Percentiles rank a stretch among this genome's conserved stretches.
phyloP scores from a whole-genome alignment of 1,140 invertebrate genomes.

The Apis dorsata region DNA sequence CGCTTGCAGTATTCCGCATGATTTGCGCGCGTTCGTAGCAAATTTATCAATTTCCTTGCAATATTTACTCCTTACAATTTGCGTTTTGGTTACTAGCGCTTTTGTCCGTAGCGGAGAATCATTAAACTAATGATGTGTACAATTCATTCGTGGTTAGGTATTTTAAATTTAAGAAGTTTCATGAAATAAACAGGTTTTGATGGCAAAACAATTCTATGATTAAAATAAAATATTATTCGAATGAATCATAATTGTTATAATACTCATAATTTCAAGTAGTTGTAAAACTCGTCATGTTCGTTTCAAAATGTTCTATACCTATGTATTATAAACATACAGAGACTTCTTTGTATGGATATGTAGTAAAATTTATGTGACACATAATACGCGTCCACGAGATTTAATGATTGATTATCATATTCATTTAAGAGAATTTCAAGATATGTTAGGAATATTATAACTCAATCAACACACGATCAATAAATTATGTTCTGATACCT shows the following conservation, averaged over 20 bases:
- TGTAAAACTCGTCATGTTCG: not conserved
- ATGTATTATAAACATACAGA: not conserved
- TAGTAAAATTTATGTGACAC: not conserved
- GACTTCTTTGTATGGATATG: not conserved
- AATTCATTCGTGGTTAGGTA: slow-evolving; percentile 33
- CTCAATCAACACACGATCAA: not conserved
- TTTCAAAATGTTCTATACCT: not conserved
- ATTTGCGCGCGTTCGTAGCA: slow-evolving; percentile 48
- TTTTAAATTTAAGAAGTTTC: slow-evolving; percentile 6
- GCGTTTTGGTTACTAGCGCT: slow-evolving; percentile 52
- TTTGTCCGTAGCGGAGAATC: slow-evolving; percentile 43
- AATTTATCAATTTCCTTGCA: slow-evolving; percentile 38
- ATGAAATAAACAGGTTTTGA: not conserved
- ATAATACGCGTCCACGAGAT: slow-evolving; percentile 41
- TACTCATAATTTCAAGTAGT: not conserved
- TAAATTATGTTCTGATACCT: slow-evolving; percentile 33
- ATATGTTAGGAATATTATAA: not conserved
- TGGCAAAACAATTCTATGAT: not conserved
- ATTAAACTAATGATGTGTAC: slow-evolving; percentile 52
- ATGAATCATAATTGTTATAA: not conserved
- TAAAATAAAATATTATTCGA: not conserved
- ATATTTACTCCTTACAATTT: slow-evolving; percentile 43
- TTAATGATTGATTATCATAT: not conserved
- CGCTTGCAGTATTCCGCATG: slow-evolving; percentile 62
- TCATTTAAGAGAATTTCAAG: not conserved